Evolutionary conservation across 2,888 invertebrate genomes (phyloP), one percentile per base, ranked within the genome.

Genomic region (Cheilosia pagana): DNA sequence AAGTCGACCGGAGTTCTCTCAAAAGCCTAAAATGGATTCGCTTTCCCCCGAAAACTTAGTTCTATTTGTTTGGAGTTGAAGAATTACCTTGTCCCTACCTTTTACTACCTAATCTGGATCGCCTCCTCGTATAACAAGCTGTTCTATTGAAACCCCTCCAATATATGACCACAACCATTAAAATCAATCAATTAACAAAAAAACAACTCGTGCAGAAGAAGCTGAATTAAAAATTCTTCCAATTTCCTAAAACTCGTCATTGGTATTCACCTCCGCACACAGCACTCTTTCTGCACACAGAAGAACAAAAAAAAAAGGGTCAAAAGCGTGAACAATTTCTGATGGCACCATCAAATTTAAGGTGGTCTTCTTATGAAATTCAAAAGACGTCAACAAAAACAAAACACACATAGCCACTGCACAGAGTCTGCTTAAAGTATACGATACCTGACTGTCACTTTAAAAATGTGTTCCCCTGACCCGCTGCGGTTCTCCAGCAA

Each of bases 251-350:
- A 50, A 25, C 21, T 19, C 50, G 25, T 23, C 35, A 52, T 71
- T 39, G 41, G 50, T 60, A 71, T 71, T 60, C 71, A 71, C 25
- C 48, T 21, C 25, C 48, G 48, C 10, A 50, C 21, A 21, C 25
- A 41, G 16, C 41, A 16, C 16, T 41, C n/a, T 19, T 23, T 35
- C 50, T 35, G 23, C 21, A 3, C 21, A 41, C 45, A 55, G 8
- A 28, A 7, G 8, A 28, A 28, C n/a, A 28, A 28, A 28, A 28
- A 70, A 25, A 65, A 76, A 43, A 65, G 45, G 48, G 55, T 60
- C 53, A 65, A 76, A 81, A 76, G 57, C 81, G 81, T 81, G 81
- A 70, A 65, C 63, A 71, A 76, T 75, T 75, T 75, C 55, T 63
- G 75, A 76, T 65, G 35, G 21, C 76, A 76, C 31, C 35, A 60